Evolutionary conservation across 2,797 vertebrate species (phyloP).

Genomic region (Acanthurus lineatus): DNA sequence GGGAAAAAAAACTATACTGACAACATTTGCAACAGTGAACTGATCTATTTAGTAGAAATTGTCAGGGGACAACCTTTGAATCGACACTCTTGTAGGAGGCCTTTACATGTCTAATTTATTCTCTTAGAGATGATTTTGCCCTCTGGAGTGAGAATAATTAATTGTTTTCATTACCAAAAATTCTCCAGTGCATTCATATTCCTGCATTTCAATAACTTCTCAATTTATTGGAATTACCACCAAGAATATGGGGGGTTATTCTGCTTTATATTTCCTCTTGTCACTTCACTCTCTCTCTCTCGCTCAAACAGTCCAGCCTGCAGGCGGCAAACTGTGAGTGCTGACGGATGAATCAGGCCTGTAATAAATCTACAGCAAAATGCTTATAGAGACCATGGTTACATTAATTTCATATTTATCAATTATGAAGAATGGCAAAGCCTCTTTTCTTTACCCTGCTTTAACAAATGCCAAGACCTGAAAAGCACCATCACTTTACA

Average conservation of each 20-base stretch:
- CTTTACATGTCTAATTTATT: conserved; percentile 64
- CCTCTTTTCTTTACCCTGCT: conserved; percentile 14
- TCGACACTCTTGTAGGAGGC: conserved; percentile 42
- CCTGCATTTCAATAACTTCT: conserved; percentile 72
- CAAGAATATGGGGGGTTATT: conserved; percentile 45
- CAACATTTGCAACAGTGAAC: conserved; percentile 53
- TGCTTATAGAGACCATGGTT: conserved; percentile 43
- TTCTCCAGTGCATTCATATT: conserved; percentile 68
- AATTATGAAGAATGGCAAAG: conserved; percentile 31
- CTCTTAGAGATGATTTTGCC: conserved; percentile 61
- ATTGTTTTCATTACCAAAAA: conserved; percentile 82
- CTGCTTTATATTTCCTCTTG: conserved; percentile 44
- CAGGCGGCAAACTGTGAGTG: conserved; percentile 50
- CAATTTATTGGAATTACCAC: conserved; percentile 69
- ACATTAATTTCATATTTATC: conserved; percentile 39
- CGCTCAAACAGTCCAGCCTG: conserved; percentile 43
- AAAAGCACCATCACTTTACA: conserved; percentile 13
- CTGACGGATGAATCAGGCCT: conserved; percentile 63
- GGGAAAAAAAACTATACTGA: conserved; percentile 15
- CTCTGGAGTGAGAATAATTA: conserved; percentile 73
- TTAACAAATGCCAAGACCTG: neutral
- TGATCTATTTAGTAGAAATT: conserved; percentile 57
- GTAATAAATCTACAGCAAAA: conserved; percentile 58
- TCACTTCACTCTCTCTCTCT: conserved; percentile 32
- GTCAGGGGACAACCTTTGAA: conserved; percentile 59